These are phyloP conservation scores for Volucella bombylans DNA, from an alignment of 2,888 invertebrate species.

Conservation along the genomic window DNA sequence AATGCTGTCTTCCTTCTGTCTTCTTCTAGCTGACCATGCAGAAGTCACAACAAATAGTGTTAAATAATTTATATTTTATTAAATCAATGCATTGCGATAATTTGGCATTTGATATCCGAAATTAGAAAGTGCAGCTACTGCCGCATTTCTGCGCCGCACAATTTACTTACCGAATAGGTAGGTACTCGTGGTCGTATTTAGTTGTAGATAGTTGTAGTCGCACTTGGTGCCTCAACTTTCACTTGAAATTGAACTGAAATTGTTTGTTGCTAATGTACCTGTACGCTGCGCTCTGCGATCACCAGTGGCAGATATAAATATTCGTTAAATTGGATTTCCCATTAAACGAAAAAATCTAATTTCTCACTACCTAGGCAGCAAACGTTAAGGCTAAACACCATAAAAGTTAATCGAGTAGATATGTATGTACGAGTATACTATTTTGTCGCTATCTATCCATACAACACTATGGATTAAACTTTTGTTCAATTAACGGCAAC, in stretches of 20 bases:
- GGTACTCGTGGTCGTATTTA: conserved; percentile 4
- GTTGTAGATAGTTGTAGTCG: neutral
- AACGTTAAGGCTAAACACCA: neutral
- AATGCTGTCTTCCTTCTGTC: too few species aligned
- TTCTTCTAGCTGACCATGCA: conserved; percentile 14
- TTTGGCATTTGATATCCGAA: conserved; percentile 71
- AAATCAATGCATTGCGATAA: conserved; percentile 62
- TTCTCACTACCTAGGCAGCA: neutral
- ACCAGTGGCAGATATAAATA: conserved; percentile 17
- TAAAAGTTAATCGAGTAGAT: conserved; percentile 57
- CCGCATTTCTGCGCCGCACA: conserved; percentile 47
- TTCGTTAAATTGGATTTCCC: conserved; percentile 46
- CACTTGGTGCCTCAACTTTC: conserved; percentile 54
- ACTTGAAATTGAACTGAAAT: conserved; percentile 60
- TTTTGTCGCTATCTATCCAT: neutral
- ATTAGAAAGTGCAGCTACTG: conserved; percentile 66
- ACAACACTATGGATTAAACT: conserved; percentile 16
- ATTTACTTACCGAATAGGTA: conserved; percentile 14
- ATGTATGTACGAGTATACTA: too few species aligned
- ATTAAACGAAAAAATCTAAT: conserved; percentile 1
- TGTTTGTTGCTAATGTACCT: conserved; percentile 23
- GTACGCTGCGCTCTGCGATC: conserved; percentile 1
- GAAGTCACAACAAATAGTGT: conserved; percentile 45
- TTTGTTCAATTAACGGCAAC: neutral
- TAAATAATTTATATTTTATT: conserved; percentile 57